phyloP scores from a whole-genome alignment of 2,113 vertebrate species.

The Mobula hypostoma region DNA sequence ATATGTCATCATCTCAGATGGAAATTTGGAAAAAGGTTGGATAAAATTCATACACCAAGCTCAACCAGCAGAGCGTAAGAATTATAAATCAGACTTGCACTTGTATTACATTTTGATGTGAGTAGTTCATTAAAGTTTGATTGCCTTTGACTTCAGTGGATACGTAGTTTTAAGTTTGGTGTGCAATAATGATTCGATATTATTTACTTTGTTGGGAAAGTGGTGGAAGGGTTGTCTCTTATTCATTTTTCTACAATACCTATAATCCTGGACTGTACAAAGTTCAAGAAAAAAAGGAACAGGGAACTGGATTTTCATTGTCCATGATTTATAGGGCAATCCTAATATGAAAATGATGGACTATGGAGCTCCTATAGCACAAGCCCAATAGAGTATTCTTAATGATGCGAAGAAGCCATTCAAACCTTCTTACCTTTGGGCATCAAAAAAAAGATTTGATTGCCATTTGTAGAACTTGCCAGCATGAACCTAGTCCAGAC shows the following conservation, averaged over 20 bases:
- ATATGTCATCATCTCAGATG: background rate
- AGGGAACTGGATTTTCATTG: background rate
- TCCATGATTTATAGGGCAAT: background rate
- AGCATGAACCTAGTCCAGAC: background rate
- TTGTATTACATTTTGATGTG: background rate
- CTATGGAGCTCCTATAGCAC: background rate
- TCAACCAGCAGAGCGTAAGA: background rate
- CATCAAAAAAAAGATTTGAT: background rate
- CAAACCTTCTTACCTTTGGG: background rate
- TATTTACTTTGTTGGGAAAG: background rate
- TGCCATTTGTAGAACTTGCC: too few species aligned
- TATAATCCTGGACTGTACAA: background rate
- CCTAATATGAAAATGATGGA: background rate
- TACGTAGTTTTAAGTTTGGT: background rate
- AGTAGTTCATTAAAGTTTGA: background rate
- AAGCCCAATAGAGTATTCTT: too few species aligned
- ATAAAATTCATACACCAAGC: background rate
- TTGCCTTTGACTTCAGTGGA: background rate
- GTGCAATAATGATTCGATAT: background rate
- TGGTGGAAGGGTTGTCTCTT: background rate
- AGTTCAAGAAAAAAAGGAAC: background rate
- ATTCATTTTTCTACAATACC: background rate
- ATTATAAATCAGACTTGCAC: background rate
- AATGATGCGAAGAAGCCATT: background rate
- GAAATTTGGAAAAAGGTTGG: background rate